phyloP scores from a whole-genome alignment of 2,888 invertebrate genomes.

The Synergus laeviventris region DNA sequence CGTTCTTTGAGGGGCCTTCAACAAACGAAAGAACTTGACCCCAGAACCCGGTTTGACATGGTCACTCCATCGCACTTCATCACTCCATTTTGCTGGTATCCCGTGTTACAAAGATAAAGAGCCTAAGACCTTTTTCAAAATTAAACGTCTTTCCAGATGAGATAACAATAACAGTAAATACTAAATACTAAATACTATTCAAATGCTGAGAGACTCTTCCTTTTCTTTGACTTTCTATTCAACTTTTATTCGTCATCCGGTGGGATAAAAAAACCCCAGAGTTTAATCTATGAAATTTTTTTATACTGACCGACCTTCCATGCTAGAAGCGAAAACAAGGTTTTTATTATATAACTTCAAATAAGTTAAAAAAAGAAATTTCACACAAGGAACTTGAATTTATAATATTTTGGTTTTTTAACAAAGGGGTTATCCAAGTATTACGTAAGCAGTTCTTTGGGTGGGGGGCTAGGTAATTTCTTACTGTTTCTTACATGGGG shows the following conservation, averaged over 20 bases:
- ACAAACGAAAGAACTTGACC: not conserved
- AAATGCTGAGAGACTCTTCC: not conserved
- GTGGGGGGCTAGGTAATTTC: too few species aligned
- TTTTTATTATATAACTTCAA: too few species aligned
- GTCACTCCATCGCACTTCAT: conserved; percentile 8
- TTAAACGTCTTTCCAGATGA: not conserved
- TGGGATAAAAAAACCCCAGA: not conserved
- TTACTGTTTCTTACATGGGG: too few species aligned
- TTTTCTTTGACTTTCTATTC: not conserved
- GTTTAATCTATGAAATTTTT: too few species aligned
- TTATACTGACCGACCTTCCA: too few species aligned
- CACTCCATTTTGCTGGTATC: conserved; percentile 41
- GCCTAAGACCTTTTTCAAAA: not conserved
- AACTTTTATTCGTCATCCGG: not conserved
- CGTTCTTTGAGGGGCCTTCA: conserved; percentile 44
- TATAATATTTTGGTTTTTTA: too few species aligned
- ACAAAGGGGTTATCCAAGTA: too few species aligned
- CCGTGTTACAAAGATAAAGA: conserved; percentile 24
- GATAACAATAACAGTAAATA: not conserved
- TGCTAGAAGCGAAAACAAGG: too few species aligned
- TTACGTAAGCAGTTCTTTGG: too few species aligned
- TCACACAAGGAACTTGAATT: too few species aligned
- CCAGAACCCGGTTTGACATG: not conserved
- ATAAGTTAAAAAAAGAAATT: too few species aligned
- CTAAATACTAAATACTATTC: not conserved